A percentile compares a stretch with the other conserved stretches of the same genome.
phyloP scores from a whole-genome alignment of 1,140 invertebrate genomes.

The Manduca sexta region DNA sequence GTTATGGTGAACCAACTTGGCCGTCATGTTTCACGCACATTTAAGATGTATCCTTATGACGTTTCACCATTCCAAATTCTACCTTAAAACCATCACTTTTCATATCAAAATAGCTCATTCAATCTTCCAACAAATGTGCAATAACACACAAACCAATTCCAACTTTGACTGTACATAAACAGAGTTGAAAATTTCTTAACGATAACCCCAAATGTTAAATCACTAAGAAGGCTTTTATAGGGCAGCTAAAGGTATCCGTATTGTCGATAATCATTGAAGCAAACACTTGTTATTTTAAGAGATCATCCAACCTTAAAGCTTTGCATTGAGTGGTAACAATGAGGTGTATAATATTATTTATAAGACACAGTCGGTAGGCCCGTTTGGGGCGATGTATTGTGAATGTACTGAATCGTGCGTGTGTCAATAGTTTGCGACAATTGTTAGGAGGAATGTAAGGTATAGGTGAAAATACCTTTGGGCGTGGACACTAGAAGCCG shows the following conservation, averaged over 20 bases:
- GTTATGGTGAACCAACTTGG: constrained; percentile 69
- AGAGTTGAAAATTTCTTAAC: constrained; percentile 12
- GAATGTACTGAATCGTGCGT: constrained; percentile 32
- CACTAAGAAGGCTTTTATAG: constrained; percentile 55
- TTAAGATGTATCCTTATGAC: constrained; percentile 12
- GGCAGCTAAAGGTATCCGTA: constrained; percentile 66
- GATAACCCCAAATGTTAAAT: constrained; percentile 13
- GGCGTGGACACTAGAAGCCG: too few species aligned
- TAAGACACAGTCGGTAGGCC: constrained; percentile 67
- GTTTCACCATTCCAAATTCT: constrained; percentile 19
- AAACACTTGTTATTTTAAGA: constrained; percentile 74
- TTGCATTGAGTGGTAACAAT: constrained; percentile 57
- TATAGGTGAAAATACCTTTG: too few species aligned
- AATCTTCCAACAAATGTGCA: not conserved
- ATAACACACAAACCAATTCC: constrained; percentile 9
- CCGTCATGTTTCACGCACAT: constrained; percentile 68
- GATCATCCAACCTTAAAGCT: constrained; percentile 70
- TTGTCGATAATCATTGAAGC: constrained; percentile 72
- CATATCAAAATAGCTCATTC: constrained; percentile 15
- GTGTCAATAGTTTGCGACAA: not conserved
- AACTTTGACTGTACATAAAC: constrained; percentile 5
- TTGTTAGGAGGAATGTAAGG: too few species aligned
- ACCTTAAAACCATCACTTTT: constrained; percentile 4
- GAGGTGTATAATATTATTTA: constrained; percentile 71
- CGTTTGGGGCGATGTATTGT: constrained; percentile 48